Evolutionary conservation across 2,113 vertebrate genomes (phyloP).

Genomic region (Neopipo cinnamomea): DNA sequence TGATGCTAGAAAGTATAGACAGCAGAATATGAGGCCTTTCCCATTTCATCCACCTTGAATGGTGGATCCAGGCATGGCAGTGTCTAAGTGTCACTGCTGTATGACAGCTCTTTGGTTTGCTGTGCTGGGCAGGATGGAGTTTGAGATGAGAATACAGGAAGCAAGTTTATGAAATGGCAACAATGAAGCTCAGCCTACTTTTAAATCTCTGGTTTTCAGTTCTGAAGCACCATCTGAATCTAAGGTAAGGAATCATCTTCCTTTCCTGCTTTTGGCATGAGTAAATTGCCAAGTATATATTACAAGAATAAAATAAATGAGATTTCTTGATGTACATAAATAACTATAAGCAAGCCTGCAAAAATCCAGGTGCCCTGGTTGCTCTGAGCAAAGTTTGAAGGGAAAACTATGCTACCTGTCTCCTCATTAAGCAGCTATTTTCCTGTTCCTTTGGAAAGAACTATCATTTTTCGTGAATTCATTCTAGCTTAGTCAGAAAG

Average conservation of each 20-base stretch:
- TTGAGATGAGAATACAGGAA: neutral
- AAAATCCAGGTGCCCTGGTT: constrained; percentile 5
- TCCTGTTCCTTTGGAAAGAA: neutral
- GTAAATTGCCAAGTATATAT: neutral
- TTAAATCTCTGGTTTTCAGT: neutral
- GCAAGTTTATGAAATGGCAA: neutral
- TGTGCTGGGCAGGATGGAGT: neutral
- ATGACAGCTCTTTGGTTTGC: neutral
- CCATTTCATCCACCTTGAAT: neutral
- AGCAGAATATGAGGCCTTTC: neutral
- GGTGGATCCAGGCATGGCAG: neutral
- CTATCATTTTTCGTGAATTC: neutral
- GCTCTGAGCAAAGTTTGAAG: neutral
- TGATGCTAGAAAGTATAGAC: neutral
- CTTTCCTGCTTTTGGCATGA: neutral
- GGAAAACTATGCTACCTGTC: neutral
- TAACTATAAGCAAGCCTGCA: neutral
- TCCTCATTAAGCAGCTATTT: constrained; percentile 32
- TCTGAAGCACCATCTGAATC: neutral
- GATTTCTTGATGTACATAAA: neutral
- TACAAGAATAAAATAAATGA: constrained; percentile 13
- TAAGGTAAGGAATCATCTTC: neutral
- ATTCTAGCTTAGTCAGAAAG: neutral
- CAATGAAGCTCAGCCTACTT: neutral
- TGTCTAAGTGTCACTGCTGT: neutral